Evolutionary conservation across 2,113 vertebrate genomes (phyloP).

Genomic region (Heteronetta atricapilla): DNA sequence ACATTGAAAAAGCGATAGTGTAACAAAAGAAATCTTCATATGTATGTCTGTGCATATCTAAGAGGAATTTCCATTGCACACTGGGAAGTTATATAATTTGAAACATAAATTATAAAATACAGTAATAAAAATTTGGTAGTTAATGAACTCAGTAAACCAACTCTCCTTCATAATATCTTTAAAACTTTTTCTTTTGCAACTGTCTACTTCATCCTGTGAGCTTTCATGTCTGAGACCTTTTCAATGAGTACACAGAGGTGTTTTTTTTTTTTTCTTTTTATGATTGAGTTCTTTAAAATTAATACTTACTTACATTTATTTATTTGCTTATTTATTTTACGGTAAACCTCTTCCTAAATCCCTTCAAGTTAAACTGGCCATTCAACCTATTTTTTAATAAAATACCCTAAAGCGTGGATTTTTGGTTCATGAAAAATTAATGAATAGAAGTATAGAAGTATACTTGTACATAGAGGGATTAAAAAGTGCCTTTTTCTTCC

Average conservation of each 20-base stretch:
- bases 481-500: background rate
- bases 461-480: background rate
- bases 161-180: background rate
- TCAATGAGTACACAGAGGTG: background rate
- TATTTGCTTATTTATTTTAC: background rate
- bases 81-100: background rate
- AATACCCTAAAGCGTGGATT: background rate
- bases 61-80: background rate
- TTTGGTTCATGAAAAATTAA: background rate
- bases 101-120: background rate
- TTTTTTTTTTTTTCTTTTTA: background rate
- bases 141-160: background rate
- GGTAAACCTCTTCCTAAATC: background rate
- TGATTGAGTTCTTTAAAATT: background rate
- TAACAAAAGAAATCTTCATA: background rate
- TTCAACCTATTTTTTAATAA: background rate
- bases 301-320: background rate
- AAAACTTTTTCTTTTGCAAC: background rate
- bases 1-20: background rate
- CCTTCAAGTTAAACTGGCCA: background rate
- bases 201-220: background rate
- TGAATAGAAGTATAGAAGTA: background rate
- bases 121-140: background rate
- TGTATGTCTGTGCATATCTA: background rate
- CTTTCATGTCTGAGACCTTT: background rate